A percentile compares a stretch with the other conserved stretches of the same genome.
Evolutionary conservation across 2,797 vertebrate genomes (phyloP).

Genomic region (Macropodus opercularis): DNA sequence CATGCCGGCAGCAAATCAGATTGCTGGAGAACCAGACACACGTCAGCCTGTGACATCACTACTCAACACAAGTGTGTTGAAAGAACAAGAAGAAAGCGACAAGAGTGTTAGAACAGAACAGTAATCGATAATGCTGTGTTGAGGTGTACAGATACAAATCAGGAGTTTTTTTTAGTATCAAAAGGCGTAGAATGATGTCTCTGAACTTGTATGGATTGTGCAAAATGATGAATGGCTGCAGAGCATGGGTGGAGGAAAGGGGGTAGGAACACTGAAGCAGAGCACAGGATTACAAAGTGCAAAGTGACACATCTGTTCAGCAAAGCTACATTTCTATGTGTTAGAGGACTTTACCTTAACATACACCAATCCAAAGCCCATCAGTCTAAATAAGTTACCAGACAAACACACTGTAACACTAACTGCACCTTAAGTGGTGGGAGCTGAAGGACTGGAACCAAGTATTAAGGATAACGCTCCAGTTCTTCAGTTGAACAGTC

Average conservation of each 20-base stretch:
- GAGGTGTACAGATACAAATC: conserved; percentile 53
- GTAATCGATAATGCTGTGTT: conserved; percentile 65
- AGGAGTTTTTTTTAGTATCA: conserved; percentile 41
- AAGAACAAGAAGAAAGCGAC: conserved; percentile 46
- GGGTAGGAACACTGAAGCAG: not conserved
- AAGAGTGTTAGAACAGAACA: conserved; percentile 30
- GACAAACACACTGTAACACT: conserved; percentile 1
- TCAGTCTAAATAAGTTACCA: conserved; percentile 44
- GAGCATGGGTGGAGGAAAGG: not conserved
- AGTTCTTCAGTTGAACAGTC: conserved; percentile 15
- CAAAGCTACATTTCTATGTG: conserved; percentile 12
- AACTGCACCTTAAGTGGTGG: not conserved
- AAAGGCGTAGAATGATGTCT: conserved; percentile 31
- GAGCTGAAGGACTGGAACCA: not conserved
- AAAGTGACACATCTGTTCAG: conserved; percentile 13
- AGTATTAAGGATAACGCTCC: conserved; percentile 14
- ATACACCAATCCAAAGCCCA: conserved; percentile 31
- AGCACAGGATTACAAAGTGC: conserved; percentile 29
- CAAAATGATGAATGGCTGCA: conserved; percentile 24
- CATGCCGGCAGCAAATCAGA: conserved; percentile 60
- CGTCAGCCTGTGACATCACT: conserved; percentile 28
- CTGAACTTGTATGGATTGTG: conserved; percentile 68
- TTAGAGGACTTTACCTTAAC: conserved; percentile 21
- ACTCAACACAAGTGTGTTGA: conserved; percentile 25
- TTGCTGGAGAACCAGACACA: conserved; percentile 35